Evolutionary conservation across 2,113 vertebrate genomes (phyloP).

Genomic region (Hystrix cristata): DNA sequence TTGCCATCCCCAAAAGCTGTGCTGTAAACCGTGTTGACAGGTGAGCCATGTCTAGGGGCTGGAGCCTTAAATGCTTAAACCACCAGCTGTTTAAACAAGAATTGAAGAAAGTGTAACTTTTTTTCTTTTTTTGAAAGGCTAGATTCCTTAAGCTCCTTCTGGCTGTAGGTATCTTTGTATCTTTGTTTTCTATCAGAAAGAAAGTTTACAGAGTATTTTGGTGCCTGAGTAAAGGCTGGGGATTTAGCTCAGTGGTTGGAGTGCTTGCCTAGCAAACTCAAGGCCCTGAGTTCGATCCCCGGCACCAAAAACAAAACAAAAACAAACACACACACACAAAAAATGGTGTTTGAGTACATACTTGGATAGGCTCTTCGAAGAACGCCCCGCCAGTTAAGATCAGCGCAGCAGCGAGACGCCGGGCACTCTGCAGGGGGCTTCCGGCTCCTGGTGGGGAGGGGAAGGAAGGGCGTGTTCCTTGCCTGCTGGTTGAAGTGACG

Average conservation of each 20-base stretch:
- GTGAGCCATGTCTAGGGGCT: not conserved
- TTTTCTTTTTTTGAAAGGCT: not conserved
- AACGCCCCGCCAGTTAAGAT: not conserved
- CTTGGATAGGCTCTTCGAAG: not conserved
- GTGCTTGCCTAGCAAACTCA: no score
- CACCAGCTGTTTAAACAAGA: not conserved
- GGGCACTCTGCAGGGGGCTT: not conserved
- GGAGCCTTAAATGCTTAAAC: not conserved
- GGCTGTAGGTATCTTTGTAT: not conserved
- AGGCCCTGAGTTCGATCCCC: no score
- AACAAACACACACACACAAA: no score
- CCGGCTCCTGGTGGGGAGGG: not conserved
- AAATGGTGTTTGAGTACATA: not conserved
- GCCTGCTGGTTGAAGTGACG: not conserved
- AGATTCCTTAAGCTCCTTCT: not conserved
- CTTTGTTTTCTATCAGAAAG: not conserved
- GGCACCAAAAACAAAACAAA: no score
- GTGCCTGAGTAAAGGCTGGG: not conserved
- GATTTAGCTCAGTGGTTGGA: not conserved
- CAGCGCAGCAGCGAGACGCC: not conserved
- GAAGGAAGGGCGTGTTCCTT: not conserved
- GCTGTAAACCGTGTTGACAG: not conserved
- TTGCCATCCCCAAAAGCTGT: not conserved
- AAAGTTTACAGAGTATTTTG: not conserved
- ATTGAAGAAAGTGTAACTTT: not conserved